Evolutionary conservation across 2,113 vertebrate genomes (phyloP).

Genomic region (Rallus limicola): DNA sequence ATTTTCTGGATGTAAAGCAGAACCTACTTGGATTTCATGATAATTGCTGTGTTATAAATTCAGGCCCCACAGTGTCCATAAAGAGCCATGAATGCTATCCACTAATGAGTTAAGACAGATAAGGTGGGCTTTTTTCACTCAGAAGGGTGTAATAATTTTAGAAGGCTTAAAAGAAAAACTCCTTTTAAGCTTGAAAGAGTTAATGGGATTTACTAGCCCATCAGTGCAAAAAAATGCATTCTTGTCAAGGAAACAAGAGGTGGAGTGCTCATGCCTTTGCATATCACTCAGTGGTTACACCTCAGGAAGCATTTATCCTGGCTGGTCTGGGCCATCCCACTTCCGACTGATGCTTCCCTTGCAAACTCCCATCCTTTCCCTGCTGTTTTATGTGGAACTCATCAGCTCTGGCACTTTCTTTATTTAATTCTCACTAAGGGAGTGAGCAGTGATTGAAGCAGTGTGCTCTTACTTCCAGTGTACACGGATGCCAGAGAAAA

Average conservation of each 20-base stretch:
- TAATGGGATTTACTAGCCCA: neutral
- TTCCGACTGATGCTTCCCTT: neutral
- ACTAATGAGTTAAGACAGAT: neutral
- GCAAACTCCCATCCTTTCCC: constrained; percentile 64
- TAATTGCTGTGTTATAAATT: neutral
- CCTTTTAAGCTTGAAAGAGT: neutral
- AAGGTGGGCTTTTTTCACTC: neutral
- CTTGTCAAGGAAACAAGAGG: constrained; percentile 24
- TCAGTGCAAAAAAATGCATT: neutral
- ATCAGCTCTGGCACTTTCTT: neutral
- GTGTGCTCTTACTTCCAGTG: neutral
- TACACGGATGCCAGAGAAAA: neutral
- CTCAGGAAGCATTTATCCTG: constrained; percentile 51
- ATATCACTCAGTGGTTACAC: neutral
- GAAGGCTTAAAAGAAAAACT: neutral
- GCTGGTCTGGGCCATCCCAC: neutral
- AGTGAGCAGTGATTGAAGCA: neutral
- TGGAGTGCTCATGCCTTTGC: neutral
- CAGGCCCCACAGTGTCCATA: neutral
- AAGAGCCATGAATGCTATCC: neutral
- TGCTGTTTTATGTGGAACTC: constrained; percentile 45
- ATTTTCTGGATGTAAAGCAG: neutral
- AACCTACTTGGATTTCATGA: neutral
- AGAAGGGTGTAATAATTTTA: neutral
- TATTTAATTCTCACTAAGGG: constrained; percentile 15